Evolutionary conservation across 2,113 vertebrate species (phyloP).

Genomic region (Gymnocephalus cernua): DNA sequence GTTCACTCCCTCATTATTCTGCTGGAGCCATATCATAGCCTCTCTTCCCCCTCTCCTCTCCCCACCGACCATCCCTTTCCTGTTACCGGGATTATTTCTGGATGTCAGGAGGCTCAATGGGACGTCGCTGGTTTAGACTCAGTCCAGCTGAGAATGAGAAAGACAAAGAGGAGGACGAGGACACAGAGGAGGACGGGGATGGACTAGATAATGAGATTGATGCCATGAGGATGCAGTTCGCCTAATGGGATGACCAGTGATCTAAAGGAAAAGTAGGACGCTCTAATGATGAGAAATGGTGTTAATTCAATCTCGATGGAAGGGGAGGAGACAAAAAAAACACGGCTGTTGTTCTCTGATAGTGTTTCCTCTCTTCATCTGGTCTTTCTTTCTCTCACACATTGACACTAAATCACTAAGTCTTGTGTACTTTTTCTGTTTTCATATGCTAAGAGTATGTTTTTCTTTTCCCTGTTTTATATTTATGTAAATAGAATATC

Average conservation of each 20-base stretch:
- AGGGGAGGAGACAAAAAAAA: slow-evolving; percentile 3
- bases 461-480: neutral
- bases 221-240: slow-evolving; percentile 49
- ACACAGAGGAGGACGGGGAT: neutral
- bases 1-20: slow-evolving; percentile 31
- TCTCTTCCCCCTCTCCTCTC: neutral
- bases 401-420: neutral
- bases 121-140: neutral
- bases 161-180: neutral
- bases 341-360: neutral
- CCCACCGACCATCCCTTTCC: neutral
- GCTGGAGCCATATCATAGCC: neutral
- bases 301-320: slow-evolving; percentile 53
- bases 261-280: slow-evolving; percentile 38
- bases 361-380: neutral
- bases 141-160: slow-evolving; percentile 4
- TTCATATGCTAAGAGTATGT: too few relatives aligned
- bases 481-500: neutral
- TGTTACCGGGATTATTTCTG: slow-evolving; percentile 35
- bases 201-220: slow-evolving; percentile 52
- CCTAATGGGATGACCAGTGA: slow-evolving; percentile 59
- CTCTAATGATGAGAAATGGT: slow-evolving; percentile 63
- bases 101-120: slow-evolving; percentile 29
- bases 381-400: neutral
- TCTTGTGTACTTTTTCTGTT: neutral